phyloP scores from a whole-genome alignment of 1,140 invertebrate genomes.

The Polyergus mexicanus region DNA sequence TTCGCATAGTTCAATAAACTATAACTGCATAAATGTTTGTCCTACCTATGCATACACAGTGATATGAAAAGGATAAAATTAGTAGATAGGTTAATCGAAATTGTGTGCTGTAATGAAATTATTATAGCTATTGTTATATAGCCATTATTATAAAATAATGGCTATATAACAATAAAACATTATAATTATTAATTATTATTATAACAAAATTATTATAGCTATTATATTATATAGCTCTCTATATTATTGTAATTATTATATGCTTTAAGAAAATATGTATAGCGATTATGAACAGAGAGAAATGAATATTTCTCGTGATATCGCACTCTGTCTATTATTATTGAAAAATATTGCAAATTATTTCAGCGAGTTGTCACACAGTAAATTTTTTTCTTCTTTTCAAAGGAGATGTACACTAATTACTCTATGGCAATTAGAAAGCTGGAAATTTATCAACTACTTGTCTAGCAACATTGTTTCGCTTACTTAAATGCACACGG shows the following conservation, averaged over 20 bases:
- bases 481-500: conserved; percentile 39
- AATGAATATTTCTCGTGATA: neutral
- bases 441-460: conserved; percentile 55
- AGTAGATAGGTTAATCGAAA: neutral
- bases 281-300: no score
- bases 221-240: no score
- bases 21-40: conserved; percentile 2
- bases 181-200: no score
- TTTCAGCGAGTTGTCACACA: neutral
- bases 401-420: conserved; percentile 8
- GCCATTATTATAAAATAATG: no score
- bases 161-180: no score
- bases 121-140: neutral
- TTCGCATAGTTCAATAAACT: conserved; percentile 20
- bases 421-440: conserved; percentile 52
- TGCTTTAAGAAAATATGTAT: no score
- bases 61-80: conserved; percentile 16
- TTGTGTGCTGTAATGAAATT: neutral
- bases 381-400: conserved; percentile 7
- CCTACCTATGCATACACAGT: neutral
- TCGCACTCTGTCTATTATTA: neutral
- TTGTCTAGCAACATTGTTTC: conserved; percentile 52
- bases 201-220: no score
- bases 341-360: neutral
- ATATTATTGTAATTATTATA: no score